A percentile compares a stretch with the other conserved stretches of the same genome.
phyloP scores from a whole-genome alignment of 2,888 invertebrate genomes.

The Lepeophtheirus nordmannii region DNA sequence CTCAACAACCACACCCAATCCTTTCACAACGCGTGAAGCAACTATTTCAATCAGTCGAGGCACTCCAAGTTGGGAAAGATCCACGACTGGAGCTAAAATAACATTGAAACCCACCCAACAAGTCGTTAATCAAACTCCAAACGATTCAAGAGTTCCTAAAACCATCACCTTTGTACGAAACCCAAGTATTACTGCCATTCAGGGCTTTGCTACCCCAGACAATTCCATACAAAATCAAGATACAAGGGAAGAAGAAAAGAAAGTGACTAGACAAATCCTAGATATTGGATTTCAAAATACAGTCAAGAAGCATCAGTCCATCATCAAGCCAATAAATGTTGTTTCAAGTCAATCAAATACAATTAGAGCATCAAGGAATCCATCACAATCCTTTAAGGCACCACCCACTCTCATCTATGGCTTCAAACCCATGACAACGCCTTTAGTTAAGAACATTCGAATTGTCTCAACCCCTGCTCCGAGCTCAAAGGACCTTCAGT shows the following conservation, averaged over 20 bases:
- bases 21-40: neutral
- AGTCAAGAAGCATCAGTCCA: constrained; percentile 10
- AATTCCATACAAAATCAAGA: neutral
- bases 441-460: neutral
- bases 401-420: constrained; percentile 6
- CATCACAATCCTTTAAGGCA: neutral
- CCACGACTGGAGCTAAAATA: neutral
- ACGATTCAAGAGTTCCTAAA: neutral
- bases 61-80: constrained; percentile 6
- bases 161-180: neutral
- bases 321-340: neutral
- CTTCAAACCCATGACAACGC: constrained; percentile 4
- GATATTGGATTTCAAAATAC: constrained; percentile 13
- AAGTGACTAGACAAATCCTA: neutral
- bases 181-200: neutral
- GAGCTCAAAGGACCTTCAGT: neutral
- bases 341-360: neutral
- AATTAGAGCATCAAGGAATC: neutral
- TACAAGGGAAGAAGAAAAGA: neutral
- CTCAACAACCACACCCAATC: neutral
- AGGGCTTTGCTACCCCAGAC: neutral
- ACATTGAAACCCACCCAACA: neutral
- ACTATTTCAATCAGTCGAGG: neutral
- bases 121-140: neutral
- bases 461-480: neutral